Evolutionary conservation across 2,797 vertebrate species (phyloP), one percentile per base, ranked within the genome.

Genomic region (Thunnus albacares): DNA sequence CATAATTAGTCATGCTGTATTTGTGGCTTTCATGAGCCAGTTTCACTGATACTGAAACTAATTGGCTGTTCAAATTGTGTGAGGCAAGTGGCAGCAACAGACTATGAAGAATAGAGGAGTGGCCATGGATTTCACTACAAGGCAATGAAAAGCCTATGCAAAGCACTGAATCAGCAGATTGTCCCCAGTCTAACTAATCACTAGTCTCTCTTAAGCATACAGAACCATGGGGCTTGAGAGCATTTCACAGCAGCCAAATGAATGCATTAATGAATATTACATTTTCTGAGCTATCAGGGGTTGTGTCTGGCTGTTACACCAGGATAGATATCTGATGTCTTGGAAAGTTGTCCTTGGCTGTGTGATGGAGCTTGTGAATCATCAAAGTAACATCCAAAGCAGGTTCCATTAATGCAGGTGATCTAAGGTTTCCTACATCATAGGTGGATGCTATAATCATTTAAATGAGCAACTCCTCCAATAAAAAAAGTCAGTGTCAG

Each of bases 241-340:
- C 41, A 56, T 78, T 88, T 83, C 83, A 75, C 81, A 75, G 80
- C 64, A 85, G 81, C 84, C 73, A 60, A 72, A 82, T 8, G 56
- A 80, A 83, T 72, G 30, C 53, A 77, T 79, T 81, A 80, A 92
- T 93, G 82, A 90, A 89, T 90, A 77, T 78, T 80, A 73, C 63
- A 82, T 85, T 84, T 75, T 58, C 22, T 0, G 53, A 57, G 75
- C 77, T 64, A 75, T 41, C 58, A 80, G 73, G 59, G 62, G 38
- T 79, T 71, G 43, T 80, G 38, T 41, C 65, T 76, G 43, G 45
- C 41, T 79, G 58, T 52, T 66, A 65, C 38, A 72, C 53, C 33
- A 57, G 28, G 60, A 52, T 71, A 51, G 55, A 58, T 17, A 83
- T 81, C 72, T 55, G 55, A 80, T 81, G 66, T 64, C 49, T 17